Percentiles rank a stretch among this genome's conserved stretches.
phyloP scores from a whole-genome alignment of 2,888 invertebrate species.

The Helicoverpa assulta region DNA sequence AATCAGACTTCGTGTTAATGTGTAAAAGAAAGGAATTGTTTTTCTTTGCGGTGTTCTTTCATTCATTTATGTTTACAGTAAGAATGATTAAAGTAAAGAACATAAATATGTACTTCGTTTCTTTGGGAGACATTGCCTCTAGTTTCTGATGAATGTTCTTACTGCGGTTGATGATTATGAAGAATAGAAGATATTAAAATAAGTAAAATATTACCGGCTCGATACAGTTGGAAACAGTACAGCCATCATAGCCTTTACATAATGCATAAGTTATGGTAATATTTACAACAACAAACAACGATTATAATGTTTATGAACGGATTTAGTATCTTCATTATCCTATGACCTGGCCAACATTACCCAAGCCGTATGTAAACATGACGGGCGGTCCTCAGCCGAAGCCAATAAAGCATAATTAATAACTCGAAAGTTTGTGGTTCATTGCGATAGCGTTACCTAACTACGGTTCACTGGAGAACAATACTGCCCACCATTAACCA shows the following conservation, averaged over 20 bases:
- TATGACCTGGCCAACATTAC: slow-evolving; percentile 70
- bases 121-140: neutral
- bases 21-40: slow-evolving; percentile 43
- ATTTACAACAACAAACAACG: slow-evolving; percentile 31
- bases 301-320: slow-evolving; percentile 29
- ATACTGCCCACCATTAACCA: slow-evolving; percentile 73
- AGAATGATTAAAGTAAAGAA: neutral
- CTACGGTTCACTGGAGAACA: slow-evolving; percentile 70
- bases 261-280: slow-evolving; percentile 12
- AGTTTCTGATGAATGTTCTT: neutral
- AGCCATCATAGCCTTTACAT: slow-evolving; percentile 3
- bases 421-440: slow-evolving; percentile 78
- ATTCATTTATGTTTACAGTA: slow-evolving; percentile 20
- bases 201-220: neutral
- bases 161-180: no score
- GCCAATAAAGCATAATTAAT: slow-evolving; percentile 83
- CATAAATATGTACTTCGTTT: slow-evolving; percentile 15
- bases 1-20: slow-evolving; percentile 49
- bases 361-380: slow-evolving; percentile 72
- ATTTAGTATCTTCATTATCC: slow-evolving; percentile 62
- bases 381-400: slow-evolving; percentile 67
- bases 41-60: slow-evolving; percentile 11
- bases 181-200: no score
- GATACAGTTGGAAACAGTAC: neutral
- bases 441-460: slow-evolving; percentile 62